phyloP scores from a whole-genome alignment of 2,888 invertebrate genomes.

The Monochamus alternatus region DNA sequence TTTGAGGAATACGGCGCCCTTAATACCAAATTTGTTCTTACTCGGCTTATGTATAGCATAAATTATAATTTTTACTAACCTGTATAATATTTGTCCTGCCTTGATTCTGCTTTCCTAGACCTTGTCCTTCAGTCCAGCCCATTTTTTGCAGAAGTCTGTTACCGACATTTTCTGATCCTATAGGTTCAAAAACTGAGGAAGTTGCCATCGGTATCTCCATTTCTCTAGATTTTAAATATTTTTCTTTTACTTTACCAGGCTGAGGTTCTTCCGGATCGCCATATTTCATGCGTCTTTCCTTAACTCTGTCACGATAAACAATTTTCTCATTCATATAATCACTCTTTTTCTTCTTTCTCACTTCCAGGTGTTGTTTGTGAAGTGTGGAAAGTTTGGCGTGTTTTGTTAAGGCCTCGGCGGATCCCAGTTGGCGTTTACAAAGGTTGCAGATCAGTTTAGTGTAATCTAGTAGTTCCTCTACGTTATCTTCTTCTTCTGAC shows the following conservation, averaged over 20 bases:
- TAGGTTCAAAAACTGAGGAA: slow-evolving; percentile 78
- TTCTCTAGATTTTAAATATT: slow-evolving; percentile 77
- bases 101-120: slow-evolving; percentile 94
- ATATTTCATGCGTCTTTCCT: slow-evolving; percentile 94
- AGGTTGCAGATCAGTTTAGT: slow-evolving; percentile 92
- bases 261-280: slow-evolving; percentile 89
- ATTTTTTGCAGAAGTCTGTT: slow-evolving; percentile 96
- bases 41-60: no score
- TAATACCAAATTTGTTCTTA: no score
- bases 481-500: slow-evolving; percentile 74
- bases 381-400: slow-evolving; percentile 95
- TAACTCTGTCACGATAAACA: slow-evolving; percentile 95
- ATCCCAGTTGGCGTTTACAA: slow-evolving; percentile 96
- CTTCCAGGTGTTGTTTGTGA: slow-evolving; percentile 90
- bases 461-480: slow-evolving; percentile 89
- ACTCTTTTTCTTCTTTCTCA: slow-evolving; percentile 61
- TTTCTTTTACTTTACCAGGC: slow-evolving; percentile 82
- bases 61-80: slow-evolving; percentile 70
- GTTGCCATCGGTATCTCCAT: slow-evolving; percentile 71
- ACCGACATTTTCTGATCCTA: slow-evolving; percentile 93
- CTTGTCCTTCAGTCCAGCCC: slow-evolving; percentile 99
- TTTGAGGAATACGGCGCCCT: no score
- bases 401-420: slow-evolving; percentile 88
- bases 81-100: slow-evolving; percentile 94
- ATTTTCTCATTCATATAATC: slow-evolving; percentile 62